Percentiles rank a stretch among this genome's conserved stretches.
These are phyloP conservation scores for Neopelma chrysocephalum DNA, from an alignment of 2,797 vertebrate species.

Conservation along the genomic window DNA sequence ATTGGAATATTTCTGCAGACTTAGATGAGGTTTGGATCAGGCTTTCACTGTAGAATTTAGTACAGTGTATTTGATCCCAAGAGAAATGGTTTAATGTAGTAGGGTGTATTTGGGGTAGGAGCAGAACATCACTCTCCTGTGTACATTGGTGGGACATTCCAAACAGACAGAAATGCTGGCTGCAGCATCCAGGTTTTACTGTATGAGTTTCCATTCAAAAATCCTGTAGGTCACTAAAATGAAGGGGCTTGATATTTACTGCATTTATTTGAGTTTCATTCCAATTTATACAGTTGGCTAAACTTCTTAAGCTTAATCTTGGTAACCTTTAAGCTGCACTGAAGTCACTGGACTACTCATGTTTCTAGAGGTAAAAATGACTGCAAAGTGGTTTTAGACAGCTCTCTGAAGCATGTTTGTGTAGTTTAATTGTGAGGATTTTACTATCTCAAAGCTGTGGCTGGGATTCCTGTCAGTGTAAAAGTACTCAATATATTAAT, in stretches of 20 bases:
- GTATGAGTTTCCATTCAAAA: not conserved
- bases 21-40: not conserved
- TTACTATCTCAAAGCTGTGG: not conserved
- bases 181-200: not conserved
- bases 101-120: not conserved
- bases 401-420: not conserved
- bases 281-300: not conserved
- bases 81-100: not conserved
- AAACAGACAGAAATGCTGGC: not conserved
- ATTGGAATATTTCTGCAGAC: not conserved
- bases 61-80: not conserved
- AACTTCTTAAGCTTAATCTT: constrained; percentile 12
- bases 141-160: not conserved
- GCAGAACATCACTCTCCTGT: not conserved
- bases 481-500: not conserved
- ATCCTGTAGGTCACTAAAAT: not conserved
- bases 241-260: not conserved
- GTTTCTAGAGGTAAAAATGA: not conserved
- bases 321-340: not conserved
- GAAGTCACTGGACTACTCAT: not conserved
- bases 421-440: not conserved
- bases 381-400: not conserved
- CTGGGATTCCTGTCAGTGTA: not conserved
- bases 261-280: not conserved
- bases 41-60: not conserved